A percentile compares a stretch with the other conserved stretches of the same genome.
Conservation (phyloP, 2,888 invertebrate genomes). For the Tuta absoluta region DNA sequence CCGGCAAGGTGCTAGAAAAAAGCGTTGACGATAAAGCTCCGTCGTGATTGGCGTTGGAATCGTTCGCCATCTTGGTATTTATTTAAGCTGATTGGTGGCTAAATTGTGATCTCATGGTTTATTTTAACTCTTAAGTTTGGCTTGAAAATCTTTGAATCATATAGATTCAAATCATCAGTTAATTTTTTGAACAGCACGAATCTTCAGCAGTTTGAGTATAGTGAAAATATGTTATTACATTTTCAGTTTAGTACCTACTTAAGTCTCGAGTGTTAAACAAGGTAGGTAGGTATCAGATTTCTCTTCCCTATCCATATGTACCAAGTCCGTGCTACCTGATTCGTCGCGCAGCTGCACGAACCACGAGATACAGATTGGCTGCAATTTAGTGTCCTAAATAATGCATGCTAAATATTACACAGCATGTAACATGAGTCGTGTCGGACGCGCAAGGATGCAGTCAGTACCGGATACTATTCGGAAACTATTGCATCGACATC, state of each 20-base stretch:
- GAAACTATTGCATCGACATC: not conserved
- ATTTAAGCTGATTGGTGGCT: conserved; percentile 50
- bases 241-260: too few relatives aligned
- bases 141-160: too few relatives aligned
- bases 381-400: conserved; percentile 27
- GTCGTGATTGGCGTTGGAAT: conserved; percentile 72
- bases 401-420: conserved; percentile 26
- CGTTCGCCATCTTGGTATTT: conserved; percentile 70
- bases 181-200: too few relatives aligned
- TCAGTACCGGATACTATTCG: conserved; percentile 30
- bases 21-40: conserved; percentile 64
- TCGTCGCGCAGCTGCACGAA: not conserved
- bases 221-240: too few relatives aligned
- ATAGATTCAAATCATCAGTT: too few relatives aligned
- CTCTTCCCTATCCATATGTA: not conserved
- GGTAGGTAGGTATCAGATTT: not conserved
- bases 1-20: conserved; percentile 69
- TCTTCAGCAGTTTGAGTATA: too few relatives aligned
- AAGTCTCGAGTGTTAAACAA: not conserved
- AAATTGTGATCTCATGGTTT: conserved; percentile 1
- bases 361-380: not conserved
- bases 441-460: conserved; percentile 30
- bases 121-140: not conserved
- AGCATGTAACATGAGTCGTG: conserved; percentile 32
- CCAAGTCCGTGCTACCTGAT: not conserved